Evolutionary conservation across 1,140 invertebrate species (phyloP), one percentile per base, ranked within the genome.

Genomic region (Diabrotica undecimpunctata): DNA sequence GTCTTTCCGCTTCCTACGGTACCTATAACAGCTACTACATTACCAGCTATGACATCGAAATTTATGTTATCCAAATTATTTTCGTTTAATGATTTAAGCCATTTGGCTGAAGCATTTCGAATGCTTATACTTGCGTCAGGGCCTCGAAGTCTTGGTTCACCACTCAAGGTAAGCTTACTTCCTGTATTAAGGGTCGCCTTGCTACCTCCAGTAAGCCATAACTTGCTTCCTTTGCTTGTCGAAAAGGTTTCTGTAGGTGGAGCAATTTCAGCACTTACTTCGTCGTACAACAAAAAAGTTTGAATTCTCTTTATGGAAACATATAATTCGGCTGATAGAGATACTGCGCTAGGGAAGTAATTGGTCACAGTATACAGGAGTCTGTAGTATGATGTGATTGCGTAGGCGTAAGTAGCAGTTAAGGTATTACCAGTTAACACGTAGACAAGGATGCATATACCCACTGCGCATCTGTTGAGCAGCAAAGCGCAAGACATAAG

Each of bases 1-100:
- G 88, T 87, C 81, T 90, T 91, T 61, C 90, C 90, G 38, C 86
- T 81, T 52, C 90, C 89, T n/a, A 91, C 88, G 12, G 85, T 83
- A 10, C 90, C 90, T 67, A 92, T 85, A 5, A 91, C 81, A 3
- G 85, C 86, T 5, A 88, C 75, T 37, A 91, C 72, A 70, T 88
- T 58, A 12, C 84, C 84, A 5, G 81, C 73, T 55, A 79, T 77
- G 3, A 84, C 78, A 8, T 74, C 73, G 5, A 88, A 72, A 66
- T 79, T 82, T 5, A 89, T 78, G 65, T 83, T 77, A 54, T 82
- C 82, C 7, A 89, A 75, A 0, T 83, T 86, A 62, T 83, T 79
- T 9, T 83, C 81, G 0, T 36, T 82, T 0, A 79, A 74, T 2
- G 83, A 73, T 4, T 83, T 75, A 0, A 79, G 76, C 88, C 87